phyloP scores from a whole-genome alignment of 2,888 invertebrate species.

The Lepidochrysops patricia region DNA sequence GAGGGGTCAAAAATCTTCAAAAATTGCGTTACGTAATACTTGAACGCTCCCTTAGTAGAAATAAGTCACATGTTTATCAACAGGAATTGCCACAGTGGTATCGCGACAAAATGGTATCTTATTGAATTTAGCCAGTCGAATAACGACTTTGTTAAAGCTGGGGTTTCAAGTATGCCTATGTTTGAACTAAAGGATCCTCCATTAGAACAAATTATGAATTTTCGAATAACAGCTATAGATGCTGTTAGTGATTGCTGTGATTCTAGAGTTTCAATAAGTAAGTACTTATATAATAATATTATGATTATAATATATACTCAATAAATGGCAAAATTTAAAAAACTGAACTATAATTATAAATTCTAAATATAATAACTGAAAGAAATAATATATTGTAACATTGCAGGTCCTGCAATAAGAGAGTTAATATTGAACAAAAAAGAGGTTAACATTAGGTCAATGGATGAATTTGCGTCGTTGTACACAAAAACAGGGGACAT shows the following conservation, averaged over 20 bases:
- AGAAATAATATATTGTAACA: background rate
- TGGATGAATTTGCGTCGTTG: constrained; percentile 24
- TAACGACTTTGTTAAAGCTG: constrained; percentile 22
- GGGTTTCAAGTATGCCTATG: constrained; percentile 24
- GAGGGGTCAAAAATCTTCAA: too few relatives aligned
- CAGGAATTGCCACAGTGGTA: background rate
- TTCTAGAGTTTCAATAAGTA: constrained; percentile 27
- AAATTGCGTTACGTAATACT: too few relatives aligned
- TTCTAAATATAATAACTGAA: background rate
- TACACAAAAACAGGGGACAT: constrained; percentile 25
- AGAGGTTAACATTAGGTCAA: constrained; percentile 17
- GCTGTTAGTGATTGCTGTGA: constrained; percentile 17
- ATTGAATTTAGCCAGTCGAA: constrained; percentile 24
- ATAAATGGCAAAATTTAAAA: background rate
- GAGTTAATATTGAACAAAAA: constrained; percentile 12
- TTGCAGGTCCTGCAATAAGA: constrained; percentile 19
- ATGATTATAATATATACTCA: background rate
- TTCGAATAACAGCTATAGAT: constrained; percentile 25
- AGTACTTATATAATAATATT: constrained; percentile 13
- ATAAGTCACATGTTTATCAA: background rate
- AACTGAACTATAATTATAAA: background rate
- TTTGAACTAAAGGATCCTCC: constrained; percentile 27
- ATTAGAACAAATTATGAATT: constrained; percentile 25
- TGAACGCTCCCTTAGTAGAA: too few relatives aligned
- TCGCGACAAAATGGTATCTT: constrained; percentile 23